Evolutionary conservation across 2,797 vertebrate species (phyloP).

Genomic region (Pangasius larnaudii): DNA sequence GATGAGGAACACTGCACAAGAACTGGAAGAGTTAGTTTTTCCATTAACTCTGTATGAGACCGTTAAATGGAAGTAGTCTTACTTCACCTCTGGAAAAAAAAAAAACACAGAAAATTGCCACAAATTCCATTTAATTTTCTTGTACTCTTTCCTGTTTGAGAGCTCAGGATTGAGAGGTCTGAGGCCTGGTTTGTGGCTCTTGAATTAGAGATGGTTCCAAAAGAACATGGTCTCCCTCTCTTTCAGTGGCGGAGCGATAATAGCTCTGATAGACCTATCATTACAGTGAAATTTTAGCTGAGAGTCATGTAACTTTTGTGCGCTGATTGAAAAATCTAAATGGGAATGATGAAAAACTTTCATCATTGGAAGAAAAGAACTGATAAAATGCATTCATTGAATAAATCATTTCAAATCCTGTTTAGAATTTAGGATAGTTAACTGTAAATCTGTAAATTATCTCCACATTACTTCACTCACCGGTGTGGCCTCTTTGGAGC

Average conservation of each 20-base stretch:
- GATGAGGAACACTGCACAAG: slow-evolving; percentile 25
- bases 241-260: too few species aligned
- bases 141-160: not conserved
- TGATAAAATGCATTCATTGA: not conserved
- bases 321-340: not conserved
- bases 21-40: slow-evolving; percentile 4
- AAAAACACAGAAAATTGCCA: not conserved
- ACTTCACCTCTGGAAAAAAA: too few species aligned
- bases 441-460: not conserved
- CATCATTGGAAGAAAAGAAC: not conserved
- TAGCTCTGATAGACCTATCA: not conserved
- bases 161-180: too few species aligned
- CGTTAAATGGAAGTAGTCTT: not conserved
- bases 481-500: not conserved
- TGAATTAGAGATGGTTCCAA: not conserved
- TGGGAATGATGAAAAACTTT: too few species aligned
- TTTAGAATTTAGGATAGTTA: not conserved
- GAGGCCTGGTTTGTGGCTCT: not conserved
- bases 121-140: not conserved
- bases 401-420: not conserved
- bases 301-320: not conserved
- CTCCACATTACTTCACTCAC: not conserved
- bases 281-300: not conserved
- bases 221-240: not conserved
- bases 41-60: slow-evolving; percentile 4